Conservation (phyloP, 1,140 invertebrate species). For the Ridgeia piscesae region DNA sequence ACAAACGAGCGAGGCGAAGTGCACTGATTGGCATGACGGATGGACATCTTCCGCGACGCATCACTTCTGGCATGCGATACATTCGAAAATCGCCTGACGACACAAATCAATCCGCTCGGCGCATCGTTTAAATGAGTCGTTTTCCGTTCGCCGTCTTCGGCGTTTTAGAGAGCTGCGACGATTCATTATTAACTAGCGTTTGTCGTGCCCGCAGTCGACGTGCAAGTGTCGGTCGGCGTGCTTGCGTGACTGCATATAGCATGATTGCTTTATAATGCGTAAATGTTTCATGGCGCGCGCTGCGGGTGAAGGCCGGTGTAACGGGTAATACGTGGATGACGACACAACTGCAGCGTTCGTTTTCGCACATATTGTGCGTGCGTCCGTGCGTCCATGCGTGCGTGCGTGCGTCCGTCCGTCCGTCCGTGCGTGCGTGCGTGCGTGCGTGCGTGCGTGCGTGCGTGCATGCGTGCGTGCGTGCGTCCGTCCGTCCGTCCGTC, state of each 20-base stretch:
- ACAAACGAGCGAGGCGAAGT: background rate
- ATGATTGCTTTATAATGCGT: conserved; percentile 6
- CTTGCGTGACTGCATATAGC: background rate
- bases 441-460: background rate
- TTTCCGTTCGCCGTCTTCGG: background rate
- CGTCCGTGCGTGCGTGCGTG: background rate
- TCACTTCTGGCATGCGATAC: background rate
- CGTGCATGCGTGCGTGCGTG: too few species aligned
- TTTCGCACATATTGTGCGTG: background rate
- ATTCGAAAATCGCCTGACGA: background rate
- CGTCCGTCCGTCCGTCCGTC: too few species aligned
- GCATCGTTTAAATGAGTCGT: conserved; percentile 5
- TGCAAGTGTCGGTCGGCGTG: background rate
- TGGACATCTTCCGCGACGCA: background rate
- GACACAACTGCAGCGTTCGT: background rate
- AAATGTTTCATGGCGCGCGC: background rate
- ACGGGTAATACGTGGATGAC: too few species aligned
- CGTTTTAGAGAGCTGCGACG: background rate
- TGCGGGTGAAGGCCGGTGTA: background rate
- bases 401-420: background rate
- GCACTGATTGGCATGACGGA: conserved; percentile 3
- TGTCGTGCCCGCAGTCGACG: background rate
- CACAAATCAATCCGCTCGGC: background rate
- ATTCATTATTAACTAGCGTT: background rate
- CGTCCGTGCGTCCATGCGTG: background rate